Evolutionary conservation across 2,113 vertebrate genomes (phyloP).

Genomic region (Pterophyllum scalare): DNA sequence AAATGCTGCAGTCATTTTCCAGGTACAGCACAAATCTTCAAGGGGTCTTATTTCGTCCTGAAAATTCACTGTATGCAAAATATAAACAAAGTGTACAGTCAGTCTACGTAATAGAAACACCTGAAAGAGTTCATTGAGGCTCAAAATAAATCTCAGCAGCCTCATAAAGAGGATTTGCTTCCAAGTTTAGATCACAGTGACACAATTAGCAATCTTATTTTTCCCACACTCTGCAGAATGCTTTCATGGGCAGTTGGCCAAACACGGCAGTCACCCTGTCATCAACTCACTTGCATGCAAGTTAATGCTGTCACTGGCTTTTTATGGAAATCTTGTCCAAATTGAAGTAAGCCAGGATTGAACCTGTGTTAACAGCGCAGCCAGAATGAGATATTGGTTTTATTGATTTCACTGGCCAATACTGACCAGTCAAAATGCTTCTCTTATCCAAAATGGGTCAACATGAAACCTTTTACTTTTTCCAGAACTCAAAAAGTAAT

Average conservation of each 20-base stretch:
- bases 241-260: too few species aligned
- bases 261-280: background rate
- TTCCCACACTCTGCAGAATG: too few species aligned
- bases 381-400: background rate
- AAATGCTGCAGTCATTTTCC: conserved; percentile 1
- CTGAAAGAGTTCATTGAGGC: background rate
- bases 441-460: background rate
- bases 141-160: conserved; percentile 1
- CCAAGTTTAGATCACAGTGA: background rate
- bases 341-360: background rate
- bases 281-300: background rate
- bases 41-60: background rate
- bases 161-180: conserved; percentile 5
- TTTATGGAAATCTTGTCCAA: background rate
- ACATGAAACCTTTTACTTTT: background rate
- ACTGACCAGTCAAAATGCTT: background rate
- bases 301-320: background rate
- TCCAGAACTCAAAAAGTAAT: background rate
- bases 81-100: background rate
- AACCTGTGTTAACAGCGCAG: background rate
- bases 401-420: background rate
- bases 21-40: background rate
- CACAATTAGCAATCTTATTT: background rate
- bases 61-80: background rate
- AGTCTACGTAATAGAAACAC: background rate